A percentile compares a stretch with the other conserved stretches of the same genome.
phyloP scores from a whole-genome alignment of 2,888 invertebrate species.

The Eurytoma adleriae region DNA sequence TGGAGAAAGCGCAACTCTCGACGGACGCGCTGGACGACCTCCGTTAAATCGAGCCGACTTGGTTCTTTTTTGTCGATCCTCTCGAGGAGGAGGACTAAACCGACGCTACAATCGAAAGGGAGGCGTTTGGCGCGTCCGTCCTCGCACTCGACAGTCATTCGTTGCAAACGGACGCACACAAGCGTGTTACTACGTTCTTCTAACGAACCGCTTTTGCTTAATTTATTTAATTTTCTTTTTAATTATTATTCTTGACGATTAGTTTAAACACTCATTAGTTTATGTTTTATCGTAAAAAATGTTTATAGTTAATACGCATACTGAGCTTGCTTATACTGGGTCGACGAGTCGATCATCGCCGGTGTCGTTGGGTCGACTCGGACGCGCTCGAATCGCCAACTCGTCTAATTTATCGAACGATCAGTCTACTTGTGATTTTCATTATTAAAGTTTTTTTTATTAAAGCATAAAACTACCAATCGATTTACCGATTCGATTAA shows the following conservation, averaged over 20 bases:
- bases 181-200: constrained; percentile 62
- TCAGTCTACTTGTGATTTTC: constrained; percentile 55
- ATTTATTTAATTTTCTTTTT: background rate
- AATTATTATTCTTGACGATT: constrained; percentile 26
- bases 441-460: constrained; percentile 4
- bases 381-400: constrained; percentile 41
- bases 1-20: constrained; percentile 33
- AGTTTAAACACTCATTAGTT: constrained; percentile 50
- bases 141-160: constrained; percentile 51
- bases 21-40: background rate
- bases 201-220: constrained; percentile 49
- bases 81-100: too few species aligned
- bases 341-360: constrained; percentile 40
- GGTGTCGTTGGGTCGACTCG: constrained; percentile 6
- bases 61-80: too few species aligned
- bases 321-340: constrained; percentile 15
- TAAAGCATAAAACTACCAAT: constrained; percentile 44
- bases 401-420: constrained; percentile 57
- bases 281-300: constrained; percentile 31
- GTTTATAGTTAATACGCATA: constrained; percentile 37
- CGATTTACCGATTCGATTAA: constrained; percentile 58
- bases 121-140: constrained; percentile 31
- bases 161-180: constrained; percentile 58
- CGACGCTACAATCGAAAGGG: background rate
- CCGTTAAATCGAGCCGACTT: background rate